A percentile compares a stretch with the other conserved stretches of the same genome.
Evolutionary conservation across 2,888 invertebrate genomes (phyloP).

Genomic region (Drosophila villosipedis): DNA sequence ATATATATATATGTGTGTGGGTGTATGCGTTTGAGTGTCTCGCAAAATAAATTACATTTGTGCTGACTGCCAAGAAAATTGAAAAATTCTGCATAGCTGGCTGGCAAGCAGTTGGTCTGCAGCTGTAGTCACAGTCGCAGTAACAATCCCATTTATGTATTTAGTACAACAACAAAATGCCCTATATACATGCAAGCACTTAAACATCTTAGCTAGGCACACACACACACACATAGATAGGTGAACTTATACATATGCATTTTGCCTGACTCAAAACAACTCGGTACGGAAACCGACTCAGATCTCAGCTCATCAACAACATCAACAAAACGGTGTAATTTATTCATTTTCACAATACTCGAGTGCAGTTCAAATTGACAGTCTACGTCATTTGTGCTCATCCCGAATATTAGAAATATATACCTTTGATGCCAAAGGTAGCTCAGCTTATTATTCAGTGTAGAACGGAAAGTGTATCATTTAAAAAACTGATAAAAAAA

Average conservation of each 20-base stretch:
- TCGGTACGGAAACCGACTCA: background rate
- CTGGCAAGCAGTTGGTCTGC: constrained; percentile 59
- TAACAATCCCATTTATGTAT: constrained; percentile 35
- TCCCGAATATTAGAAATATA: background rate
- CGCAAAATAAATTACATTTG: constrained; percentile 71
- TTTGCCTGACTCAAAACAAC: background rate
- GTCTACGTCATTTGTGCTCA: background rate
- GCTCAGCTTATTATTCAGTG: too few species aligned
- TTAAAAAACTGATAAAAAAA: background rate
- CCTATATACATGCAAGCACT: background rate
- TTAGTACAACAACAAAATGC: background rate
- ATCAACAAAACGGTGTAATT: constrained; percentile 1
- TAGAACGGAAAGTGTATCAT: background rate
- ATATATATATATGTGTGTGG: background rate
- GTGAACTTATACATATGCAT: constrained; percentile 10
- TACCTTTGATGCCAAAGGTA: background rate
- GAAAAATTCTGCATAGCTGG: constrained; percentile 67
- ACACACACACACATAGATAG: constrained; percentile 3
- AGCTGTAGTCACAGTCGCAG: constrained; percentile 34
- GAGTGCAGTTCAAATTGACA: constrained; percentile 5
- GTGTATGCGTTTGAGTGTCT: constrained; percentile 15
- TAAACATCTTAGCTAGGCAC: background rate
- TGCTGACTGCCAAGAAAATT: constrained; percentile 72
- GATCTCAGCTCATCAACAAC: background rate
- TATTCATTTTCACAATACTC: constrained; percentile 14